Evolutionary conservation across 1,140 invertebrate species (phyloP), one percentile per base, ranked within the genome.

Genomic region (Cheumatopsyche charites): DNA sequence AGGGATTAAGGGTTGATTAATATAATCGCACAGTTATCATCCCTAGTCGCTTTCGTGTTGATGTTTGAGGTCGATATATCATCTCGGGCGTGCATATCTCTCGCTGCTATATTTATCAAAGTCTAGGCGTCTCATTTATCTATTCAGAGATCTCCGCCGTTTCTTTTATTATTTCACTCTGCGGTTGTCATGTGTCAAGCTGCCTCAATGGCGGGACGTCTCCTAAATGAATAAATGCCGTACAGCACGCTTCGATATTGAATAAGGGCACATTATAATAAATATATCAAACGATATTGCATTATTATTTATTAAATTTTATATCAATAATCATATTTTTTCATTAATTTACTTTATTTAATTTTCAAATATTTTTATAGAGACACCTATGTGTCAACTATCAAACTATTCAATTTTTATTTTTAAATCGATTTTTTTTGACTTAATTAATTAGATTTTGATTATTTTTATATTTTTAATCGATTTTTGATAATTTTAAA

Each of bases 161-260:
- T 73, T 73, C 72, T 73, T 73, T 73, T 73, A 70, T 73, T 70
- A 73, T 73, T 73, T 73, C 72, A 69, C 69, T 63, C 67, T 21
- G 67, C 55, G 67, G 43, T 73, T 73, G 72, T 73, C 72, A 73
- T 62, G 72, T 73, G 72, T 70, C 72, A 67, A 66, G 45, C 68
- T 25, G 52, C 68, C 36, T 73, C 72, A 63, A 73, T 69, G 62
- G 72, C 67, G 43, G 71, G 66, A 66, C 67, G 72, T 70, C 68
- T 15, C 62, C 61, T 65, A 73, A 73, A 70, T 73, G 72, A 63
- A 70, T n/a, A n/a, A n/a, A n/a, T n/a, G n/a, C n/a, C n/a, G n/a
- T n/a, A n/a, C n/a, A n/a, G n/a, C n/a, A n/a, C n/a, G n/a, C n/a
- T n/a, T n/a, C n/a, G n/a, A n/a, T n/a, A n/a, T n/a, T n/a, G n/a